Conservation (phyloP, 1,140 invertebrate species). For the Centruroides vittatus region DNA sequence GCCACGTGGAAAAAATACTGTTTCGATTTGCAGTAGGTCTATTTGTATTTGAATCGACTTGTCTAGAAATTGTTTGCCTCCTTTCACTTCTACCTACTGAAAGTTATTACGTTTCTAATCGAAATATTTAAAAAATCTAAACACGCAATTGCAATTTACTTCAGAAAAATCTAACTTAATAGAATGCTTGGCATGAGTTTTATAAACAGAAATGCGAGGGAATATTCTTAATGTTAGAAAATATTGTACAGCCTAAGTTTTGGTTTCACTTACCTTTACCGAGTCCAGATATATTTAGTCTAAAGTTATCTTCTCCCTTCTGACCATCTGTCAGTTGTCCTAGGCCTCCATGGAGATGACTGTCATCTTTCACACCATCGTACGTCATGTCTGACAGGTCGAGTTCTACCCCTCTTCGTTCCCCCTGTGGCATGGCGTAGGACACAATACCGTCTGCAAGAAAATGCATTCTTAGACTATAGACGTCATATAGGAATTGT, state of each 20-base stretch:
- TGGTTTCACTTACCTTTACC: slow-evolving; percentile 47
- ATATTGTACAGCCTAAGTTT: slow-evolving; percentile 16
- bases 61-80: too few relatives aligned
- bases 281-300: slow-evolving; percentile 47
- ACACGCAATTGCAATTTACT: too few relatives aligned
- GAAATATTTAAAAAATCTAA: too few relatives aligned
- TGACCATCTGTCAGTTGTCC: slow-evolving; percentile 79
- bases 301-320: slow-evolving; percentile 61
- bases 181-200: too few relatives aligned
- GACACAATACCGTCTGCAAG: slow-evolving; percentile 56
- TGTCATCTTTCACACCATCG: slow-evolving; percentile 63
- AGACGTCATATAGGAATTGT: background rate
- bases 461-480: background rate
- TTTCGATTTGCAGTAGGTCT: too few relatives aligned
- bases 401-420: slow-evolving; percentile 49
- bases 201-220: too few relatives aligned
- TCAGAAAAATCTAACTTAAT: too few relatives aligned
- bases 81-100: too few relatives aligned
- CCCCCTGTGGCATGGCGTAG: slow-evolving; percentile 72
- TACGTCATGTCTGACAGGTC: slow-evolving; percentile 83
- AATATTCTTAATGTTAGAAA: too few relatives aligned
- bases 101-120: too few relatives aligned
- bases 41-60: too few relatives aligned
- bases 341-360: slow-evolving; percentile 53
- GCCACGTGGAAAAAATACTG: too few relatives aligned